Percentiles rank a stretch among this genome's conserved stretches.
phyloP scores from a whole-genome alignment of 2,888 invertebrate species.

The Stenotaenia linearis region DNA sequence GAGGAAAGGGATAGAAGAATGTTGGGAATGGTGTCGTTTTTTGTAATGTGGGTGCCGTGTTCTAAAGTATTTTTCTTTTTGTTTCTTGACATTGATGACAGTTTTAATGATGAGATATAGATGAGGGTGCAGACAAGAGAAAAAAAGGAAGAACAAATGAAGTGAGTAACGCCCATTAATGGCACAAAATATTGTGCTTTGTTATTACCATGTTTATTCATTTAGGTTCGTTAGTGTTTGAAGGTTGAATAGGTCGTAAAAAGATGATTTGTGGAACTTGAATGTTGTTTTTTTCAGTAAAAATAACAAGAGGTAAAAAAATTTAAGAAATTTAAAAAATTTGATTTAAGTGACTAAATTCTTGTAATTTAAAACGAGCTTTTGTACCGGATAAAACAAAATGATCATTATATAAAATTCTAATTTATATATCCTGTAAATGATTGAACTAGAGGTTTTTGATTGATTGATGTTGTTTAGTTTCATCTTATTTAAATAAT shows the following conservation, averaged over 20 bases:
- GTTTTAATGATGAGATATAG: constrained; percentile 26
- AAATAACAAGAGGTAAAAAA: background rate
- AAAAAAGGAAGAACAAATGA: constrained; percentile 18
- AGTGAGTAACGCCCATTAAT: constrained; percentile 8
- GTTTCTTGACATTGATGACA: constrained; percentile 24
- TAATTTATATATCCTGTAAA: no score
- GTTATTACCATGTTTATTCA: constrained; percentile 20
- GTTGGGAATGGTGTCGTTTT: background rate
- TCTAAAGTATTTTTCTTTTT: constrained; percentile 8
- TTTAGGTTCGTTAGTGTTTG: constrained; percentile 12
- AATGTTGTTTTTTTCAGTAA: background rate
- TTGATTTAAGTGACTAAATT: background rate
- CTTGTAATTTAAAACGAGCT: background rate
- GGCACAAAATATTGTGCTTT: constrained; percentile 11
- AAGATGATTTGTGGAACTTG: background rate
- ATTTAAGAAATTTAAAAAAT: background rate
- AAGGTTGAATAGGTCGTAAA: constrained; percentile 26
- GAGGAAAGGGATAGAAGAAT: background rate
- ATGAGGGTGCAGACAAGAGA: background rate
- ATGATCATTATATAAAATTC: no score
- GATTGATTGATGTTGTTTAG: no score
- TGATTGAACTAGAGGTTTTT: no score
- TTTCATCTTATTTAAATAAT: no score
- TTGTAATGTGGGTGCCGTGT: constrained; percentile 16
- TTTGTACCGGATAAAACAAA: no score